Base-by-base conservation (phyloP, 2,797 vertebrate species). In the Cuniculus paca region DNA sequence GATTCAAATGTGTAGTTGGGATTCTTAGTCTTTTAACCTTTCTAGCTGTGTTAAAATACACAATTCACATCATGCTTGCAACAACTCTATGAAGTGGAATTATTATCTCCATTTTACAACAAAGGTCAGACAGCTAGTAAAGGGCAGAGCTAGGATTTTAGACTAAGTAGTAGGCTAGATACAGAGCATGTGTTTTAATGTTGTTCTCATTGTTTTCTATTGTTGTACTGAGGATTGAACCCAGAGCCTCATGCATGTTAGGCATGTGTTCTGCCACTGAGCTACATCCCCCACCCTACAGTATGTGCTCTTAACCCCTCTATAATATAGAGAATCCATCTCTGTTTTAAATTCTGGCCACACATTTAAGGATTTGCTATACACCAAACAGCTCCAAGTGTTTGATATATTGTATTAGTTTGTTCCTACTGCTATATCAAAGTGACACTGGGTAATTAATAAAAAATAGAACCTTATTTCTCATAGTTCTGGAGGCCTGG, bases 121-220 rank as follows among this genome's bases (percentile, higher is more conserved):
- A 72, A 81, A 91, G 45, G 34, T 88, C 85, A 87, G 54, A 87
- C 10, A 79, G 54, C 77, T 91, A 85, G 52, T 52, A 63, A 96
- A 75, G 58, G 34, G 22, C 19, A 81, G 52, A 81, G 52, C 24
- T 70, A 39, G 19, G 31, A 74, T 74, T 94, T 92, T 82, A 92
- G 89, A 72, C 39, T 68, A 68, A 52, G 28, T 74, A 58, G 22
- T 74, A 74, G 34, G 34, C 77, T 88, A 45, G 28, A 58, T 56
- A 39, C 19, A 54, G 31, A 54, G n/a, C 52, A 3, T 60, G 26
- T 83, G 61, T 1, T 28, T 74, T 28, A 12, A 28, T 74, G 20
- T 70, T 70, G 20, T 22, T 70, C 19, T 72, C n/a, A 68, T 20
- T 68, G 68, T 42, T 36, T 39, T 72, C 36, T 74, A 24, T 22